phyloP scores from a whole-genome alignment of 2,113 vertebrate species.

The Toxotes chatareus region DNA sequence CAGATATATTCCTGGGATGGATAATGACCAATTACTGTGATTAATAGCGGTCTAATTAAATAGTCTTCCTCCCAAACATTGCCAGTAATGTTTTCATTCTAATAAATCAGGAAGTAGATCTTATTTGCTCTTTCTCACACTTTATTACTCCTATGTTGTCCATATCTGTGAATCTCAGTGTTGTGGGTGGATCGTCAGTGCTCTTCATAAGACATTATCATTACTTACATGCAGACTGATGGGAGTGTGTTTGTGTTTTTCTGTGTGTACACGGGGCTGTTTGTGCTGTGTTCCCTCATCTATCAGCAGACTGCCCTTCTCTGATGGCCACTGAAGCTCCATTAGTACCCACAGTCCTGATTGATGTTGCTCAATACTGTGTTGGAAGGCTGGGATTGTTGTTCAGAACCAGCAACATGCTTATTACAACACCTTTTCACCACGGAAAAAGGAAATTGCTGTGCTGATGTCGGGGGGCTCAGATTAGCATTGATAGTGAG shows the following conservation, averaged over 20 bases:
- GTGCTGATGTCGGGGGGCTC: constrained; percentile 40
- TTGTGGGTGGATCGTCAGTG: constrained; percentile 48
- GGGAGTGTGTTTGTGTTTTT: constrained; percentile 56
- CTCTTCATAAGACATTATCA: constrained; percentile 61
- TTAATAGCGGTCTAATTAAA: constrained; percentile 76
- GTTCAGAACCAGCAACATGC: constrained; percentile 46
- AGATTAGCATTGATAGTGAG: constrained; percentile 51
- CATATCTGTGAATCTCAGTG: constrained; percentile 43
- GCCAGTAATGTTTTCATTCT: constrained; percentile 41
- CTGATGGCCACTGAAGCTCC: constrained; percentile 75
- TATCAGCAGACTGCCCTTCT: constrained; percentile 73
- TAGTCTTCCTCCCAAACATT: constrained; percentile 40
- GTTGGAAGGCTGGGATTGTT: constrained; percentile 66
- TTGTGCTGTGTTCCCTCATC: constrained; percentile 68
- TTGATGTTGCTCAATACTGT: constrained; percentile 69
- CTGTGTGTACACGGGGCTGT: constrained; percentile 47
- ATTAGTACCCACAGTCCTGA: constrained; percentile 76
- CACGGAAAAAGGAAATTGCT: constrained; percentile 44
- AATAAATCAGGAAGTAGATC: constrained; percentile 48
- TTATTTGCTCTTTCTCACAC: constrained; percentile 26
- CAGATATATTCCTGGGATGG: constrained; percentile 63
- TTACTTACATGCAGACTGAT: constrained; percentile 61
- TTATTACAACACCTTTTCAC: constrained; percentile 63
- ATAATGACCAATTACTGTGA: constrained; percentile 74
- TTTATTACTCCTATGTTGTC: constrained; percentile 53